A percentile compares a stretch with the other conserved stretches of the same genome.
These are phyloP conservation scores for Saccostrea glomerata DNA, from an alignment of 1,140 invertebrate genomes.

Conservation along the genomic window DNA sequence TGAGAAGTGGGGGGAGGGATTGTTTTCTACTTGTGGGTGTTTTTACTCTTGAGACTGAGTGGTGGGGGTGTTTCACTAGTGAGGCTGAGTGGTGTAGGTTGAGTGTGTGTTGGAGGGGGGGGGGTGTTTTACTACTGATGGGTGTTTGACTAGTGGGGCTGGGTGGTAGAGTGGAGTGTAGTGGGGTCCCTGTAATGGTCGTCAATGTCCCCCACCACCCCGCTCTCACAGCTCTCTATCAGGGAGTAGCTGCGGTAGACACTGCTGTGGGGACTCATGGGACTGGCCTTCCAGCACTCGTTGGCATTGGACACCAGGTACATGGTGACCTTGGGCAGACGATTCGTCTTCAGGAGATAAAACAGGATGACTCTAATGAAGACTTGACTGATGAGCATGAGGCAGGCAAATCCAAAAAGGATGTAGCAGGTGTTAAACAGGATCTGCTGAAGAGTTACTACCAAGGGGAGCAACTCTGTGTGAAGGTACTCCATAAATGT, in stretches of 20 bases:
- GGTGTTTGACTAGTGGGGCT: background rate
- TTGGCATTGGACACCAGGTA: conserved; percentile 66
- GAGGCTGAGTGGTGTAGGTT: no score
- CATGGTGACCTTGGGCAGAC: conserved; percentile 61
- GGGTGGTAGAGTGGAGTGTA: background rate
- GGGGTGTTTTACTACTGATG: no score
- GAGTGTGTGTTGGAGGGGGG: no score
- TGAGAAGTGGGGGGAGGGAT: no score
- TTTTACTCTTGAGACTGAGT: no score
- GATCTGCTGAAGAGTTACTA: conserved; percentile 56
- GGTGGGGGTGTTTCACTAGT: no score
- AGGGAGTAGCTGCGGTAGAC: conserved; percentile 68
- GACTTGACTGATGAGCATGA: conserved; percentile 60
- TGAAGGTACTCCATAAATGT: conserved; percentile 58
- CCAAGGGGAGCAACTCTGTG: conserved; percentile 63
- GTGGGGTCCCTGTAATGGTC: conserved; percentile 54
- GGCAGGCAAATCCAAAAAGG: conserved; percentile 55
- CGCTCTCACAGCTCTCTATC: conserved; percentile 72
- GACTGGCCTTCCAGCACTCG: conserved; percentile 53
- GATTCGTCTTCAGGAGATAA: conserved; percentile 62
- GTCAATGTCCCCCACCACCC: conserved; percentile 69
- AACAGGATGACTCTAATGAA: conserved; percentile 58
- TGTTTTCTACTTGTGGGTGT: no score
- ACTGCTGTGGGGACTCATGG: conserved; percentile 35
- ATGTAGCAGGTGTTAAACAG: conserved; percentile 57